Base-by-base conservation (phyloP, 2,113 vertebrate species). In the Piliocolobus tephrosceles region DNA sequence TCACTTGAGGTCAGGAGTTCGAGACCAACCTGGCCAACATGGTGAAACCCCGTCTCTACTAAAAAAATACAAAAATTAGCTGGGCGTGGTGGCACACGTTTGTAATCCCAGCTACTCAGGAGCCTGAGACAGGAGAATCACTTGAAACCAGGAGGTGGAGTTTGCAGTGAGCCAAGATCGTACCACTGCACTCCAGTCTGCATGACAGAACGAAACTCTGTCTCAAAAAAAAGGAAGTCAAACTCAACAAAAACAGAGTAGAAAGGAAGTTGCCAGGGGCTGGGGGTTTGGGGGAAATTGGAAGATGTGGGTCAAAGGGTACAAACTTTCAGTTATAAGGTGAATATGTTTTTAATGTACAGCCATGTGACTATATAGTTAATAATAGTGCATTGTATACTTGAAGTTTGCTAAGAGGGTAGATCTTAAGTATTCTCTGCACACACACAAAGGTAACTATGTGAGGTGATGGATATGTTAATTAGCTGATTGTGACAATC, bases 21-120 rank as follows among this genome's bases (percentile, higher is more conserved):
- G 6, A 55, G 16, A 20, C 18, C 52, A 55, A 55, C 52, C 52
- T 55, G 52, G 18, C 52, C 52, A 55, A 55, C 18, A 55, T 55
- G 52, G 52, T 55, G 52, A 55, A 55, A 55, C 52, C 18, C 52
- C 52, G 0, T 20, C 6, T 55, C 18, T 55, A 7, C 52, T 7
- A 55, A 55, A 55, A 55, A 55, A 55, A 18, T 18, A 55, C 18
- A 55, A 55, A 20, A 55, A 55, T 55, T 7, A 55, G 52, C 52
- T 0, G 0, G 18, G 52, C 0, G 2, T 55, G 18, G 52, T 55
- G 52, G 52, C 52, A 55, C 52, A 7, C 18, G 0, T 7, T 55
- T 55, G 6, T 55, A 55, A 55, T 55, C 52, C 52, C 52, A 55
- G 52, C 52, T 55, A 55, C 52, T 55, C 52, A 55, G 52, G 52